Evolutionary conservation across 23 tunicate genomes (phyloP), one percentile per base, ranked within the genome.

Genomic region (Halocynthia roretzi): DNA sequence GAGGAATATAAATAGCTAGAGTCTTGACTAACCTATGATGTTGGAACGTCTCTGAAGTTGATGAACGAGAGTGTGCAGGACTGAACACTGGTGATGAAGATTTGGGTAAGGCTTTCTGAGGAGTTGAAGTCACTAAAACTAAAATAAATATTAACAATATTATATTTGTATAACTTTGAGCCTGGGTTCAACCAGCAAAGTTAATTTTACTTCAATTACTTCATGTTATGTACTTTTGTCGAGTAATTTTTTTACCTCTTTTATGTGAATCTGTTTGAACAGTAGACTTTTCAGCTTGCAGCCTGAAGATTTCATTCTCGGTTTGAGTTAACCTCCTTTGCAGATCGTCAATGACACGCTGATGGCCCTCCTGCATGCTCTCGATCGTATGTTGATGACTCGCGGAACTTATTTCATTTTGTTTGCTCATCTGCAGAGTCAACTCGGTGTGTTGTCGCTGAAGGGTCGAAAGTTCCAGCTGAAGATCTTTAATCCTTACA

Each of bases 381-480:
- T 65, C 76, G 64, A 90, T 23, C 71, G 82, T 90, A 12, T 6
- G 55, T 76, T 63, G 40, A 8, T 69, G 72, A 48, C 76, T 78
- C 53, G 68, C 80, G 2, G 77, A 67, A 50, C 67, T 68, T 22
- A 67, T 51, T 73, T 80, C 96, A 66, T 80, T 56, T 52, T 70
- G 82, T n/a, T 76, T 84, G 10, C 71, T 56, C 62, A 77, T 72
- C 76, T 80, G 80, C 61, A 22, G 23, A 50, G 78, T 75, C 51
- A 80, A 71, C 52, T 89, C 96, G 48, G 83, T 61, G 68, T 83
- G 81, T 61, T 89, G 96, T 51, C 86, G 80, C 19, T 87, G 88
- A 50, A 89, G 56, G 7, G 87, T 81, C 2, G 79, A 58, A 61
- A 90, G 74, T 68, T 90, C 97, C 61, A 85, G 97, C 58, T 90